Base-by-base conservation (phyloP, 2,797 vertebrate genomes). In the Arremon aurantiirostris region DNA sequence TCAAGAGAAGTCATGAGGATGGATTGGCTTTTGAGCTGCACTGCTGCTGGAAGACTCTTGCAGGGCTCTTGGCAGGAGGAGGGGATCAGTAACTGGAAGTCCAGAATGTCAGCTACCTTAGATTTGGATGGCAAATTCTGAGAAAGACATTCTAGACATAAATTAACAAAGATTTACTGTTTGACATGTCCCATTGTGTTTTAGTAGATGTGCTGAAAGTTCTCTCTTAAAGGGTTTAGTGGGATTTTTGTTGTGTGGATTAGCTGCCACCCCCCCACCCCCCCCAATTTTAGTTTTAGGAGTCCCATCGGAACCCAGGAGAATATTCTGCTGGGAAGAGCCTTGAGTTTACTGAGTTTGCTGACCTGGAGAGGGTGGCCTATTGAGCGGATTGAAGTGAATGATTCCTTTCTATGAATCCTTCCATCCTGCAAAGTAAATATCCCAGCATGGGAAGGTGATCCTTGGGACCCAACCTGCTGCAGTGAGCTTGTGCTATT, bases 381-480 rank as follows among this genome's bases (percentile, higher is more conserved):
- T 82, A 28, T 68, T 70, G 56, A 82, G 42, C 30, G 63, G 41
- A 50, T 22, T n/a, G 32, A 7, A n/a, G 20, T 55, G 20, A n/a
- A 55, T 22, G 9, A 55, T n/a, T n/a, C 47, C 63, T 59, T 70
- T 70, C 49, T 56, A 2, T 70, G 9, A 73, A 14, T 89, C 27
- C 85, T 52, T 60, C 28, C 55, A 13, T 42, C 55, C 81, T 81
- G 55, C 39, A 73, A 82, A 93, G 50, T 93, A 92, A 96, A 82
- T 68, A 92, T 18, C 70, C 95, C 30, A 5, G 44, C 32, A 82
- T 83, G 88, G 68, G 64, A 92, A 77, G 68, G 28, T 86, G 71
- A 83, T 95, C 70, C 86, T 93, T 93, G 87, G 81, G 87, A 96
- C 52, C 55, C 65, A 94, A 87, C 34, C 21, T 60, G 73, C 70